Evolutionary conservation across 2,113 vertebrate genomes (phyloP).

Genomic region (Nothocercus julius): DNA sequence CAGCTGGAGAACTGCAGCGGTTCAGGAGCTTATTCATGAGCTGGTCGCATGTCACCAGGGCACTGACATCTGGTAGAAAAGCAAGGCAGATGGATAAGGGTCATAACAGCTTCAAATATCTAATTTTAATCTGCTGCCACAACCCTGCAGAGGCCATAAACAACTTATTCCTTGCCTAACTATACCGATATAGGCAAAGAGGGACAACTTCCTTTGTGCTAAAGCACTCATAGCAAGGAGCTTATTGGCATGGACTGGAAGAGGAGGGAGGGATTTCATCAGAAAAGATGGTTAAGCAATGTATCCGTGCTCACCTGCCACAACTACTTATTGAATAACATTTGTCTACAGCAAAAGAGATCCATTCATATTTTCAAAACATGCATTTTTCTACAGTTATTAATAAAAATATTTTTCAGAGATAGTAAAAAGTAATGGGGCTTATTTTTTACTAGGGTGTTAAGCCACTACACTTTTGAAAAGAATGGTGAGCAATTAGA

Average conservation of each 20-base stretch:
- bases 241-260: neutral
- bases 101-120: neutral
- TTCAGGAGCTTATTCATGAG: neutral
- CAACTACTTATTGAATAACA: neutral
- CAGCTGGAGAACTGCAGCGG: neutral
- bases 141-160: neutral
- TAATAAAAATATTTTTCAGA: neutral
- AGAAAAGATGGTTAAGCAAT: constrained; percentile 1
- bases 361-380: neutral
- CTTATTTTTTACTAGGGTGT: neutral
- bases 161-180: neutral
- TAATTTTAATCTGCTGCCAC: neutral
- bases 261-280: neutral
- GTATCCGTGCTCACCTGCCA: neutral
- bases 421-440: neutral
- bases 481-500: neutral
- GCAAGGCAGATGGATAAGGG: neutral
- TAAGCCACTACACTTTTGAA: neutral
- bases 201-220: neutral
- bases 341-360: neutral
- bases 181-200: neutral
- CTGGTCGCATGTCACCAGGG: accelerated
- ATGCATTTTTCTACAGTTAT: accelerated
- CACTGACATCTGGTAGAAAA: neutral
- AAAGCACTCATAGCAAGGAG: neutral